These are phyloP conservation scores for Sebastes iracundus DNA, from an alignment of 2,797 vertebrate species.

Conservation along the genomic window DNA sequence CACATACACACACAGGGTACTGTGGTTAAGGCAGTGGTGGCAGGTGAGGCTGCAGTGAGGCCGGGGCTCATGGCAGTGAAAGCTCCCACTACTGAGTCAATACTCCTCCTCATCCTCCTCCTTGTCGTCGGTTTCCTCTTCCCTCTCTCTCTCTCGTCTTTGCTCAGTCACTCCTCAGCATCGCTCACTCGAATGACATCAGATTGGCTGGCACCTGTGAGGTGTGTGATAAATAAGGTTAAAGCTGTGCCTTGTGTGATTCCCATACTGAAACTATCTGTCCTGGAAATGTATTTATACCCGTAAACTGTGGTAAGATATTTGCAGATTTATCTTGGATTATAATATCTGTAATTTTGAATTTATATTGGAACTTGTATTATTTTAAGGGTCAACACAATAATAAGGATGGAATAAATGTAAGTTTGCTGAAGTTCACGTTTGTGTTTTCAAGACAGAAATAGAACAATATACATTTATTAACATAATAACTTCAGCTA, in stretches of 20 bases:
- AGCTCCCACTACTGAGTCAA: constrained; percentile 72
- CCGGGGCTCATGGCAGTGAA: constrained; percentile 83
- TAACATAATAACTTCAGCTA: background rate
- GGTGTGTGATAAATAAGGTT: background rate
- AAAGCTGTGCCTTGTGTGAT: background rate
- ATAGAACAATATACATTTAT: background rate
- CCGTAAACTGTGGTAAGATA: no score
- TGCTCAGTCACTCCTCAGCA: constrained; percentile 29
- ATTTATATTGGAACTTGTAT: no score
- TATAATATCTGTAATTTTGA: no score
- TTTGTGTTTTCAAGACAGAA: no score
- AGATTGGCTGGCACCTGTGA: constrained; percentile 95
- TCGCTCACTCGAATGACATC: constrained; percentile 96
- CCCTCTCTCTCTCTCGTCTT: constrained; percentile 16
- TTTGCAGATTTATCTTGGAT: no score
- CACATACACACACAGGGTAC: constrained; percentile 52
- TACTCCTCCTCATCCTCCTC: constrained; percentile 56
- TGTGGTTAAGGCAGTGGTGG: constrained; percentile 86
- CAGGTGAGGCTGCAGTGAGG: constrained; percentile 77
- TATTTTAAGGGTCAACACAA: no score
- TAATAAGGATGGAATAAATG: no score
- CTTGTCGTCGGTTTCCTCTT: constrained; percentile 1
- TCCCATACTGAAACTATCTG: background rate
- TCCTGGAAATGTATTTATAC: background rate
- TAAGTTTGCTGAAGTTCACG: no score